Conservation (phyloP, 2,888 invertebrate genomes). For the Alentia gelatinosa region DNA sequence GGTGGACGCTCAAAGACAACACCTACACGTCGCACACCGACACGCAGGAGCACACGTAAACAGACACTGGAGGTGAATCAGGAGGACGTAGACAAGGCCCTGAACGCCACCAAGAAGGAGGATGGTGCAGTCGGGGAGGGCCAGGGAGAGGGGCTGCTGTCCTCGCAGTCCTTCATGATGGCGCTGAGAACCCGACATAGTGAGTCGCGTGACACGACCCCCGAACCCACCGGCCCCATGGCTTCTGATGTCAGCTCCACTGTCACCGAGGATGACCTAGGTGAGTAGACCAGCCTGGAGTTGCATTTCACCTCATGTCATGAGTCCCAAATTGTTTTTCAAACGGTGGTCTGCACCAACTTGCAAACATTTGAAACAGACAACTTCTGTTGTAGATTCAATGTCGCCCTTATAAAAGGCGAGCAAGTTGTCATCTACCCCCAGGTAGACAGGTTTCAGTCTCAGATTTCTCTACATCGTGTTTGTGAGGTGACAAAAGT, state of each 20-base stretch:
- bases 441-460: too few relatives aligned
- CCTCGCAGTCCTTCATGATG: constrained; percentile 18
- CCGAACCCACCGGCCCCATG: background rate
- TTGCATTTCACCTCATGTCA: too few relatives aligned
- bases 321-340: too few relatives aligned
- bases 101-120: constrained; percentile 6
- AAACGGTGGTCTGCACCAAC: too few relatives aligned
- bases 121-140: too few relatives aligned
- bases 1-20: background rate
- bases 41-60: background rate
- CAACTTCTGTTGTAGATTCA: too few relatives aligned
- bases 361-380: too few relatives aligned
- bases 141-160: background rate
- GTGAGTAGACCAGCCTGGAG: background rate
- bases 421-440: too few relatives aligned
- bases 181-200: background rate
- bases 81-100: constrained; percentile 3
- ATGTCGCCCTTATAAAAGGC: too few relatives aligned
- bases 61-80: background rate
- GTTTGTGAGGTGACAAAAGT: too few relatives aligned
- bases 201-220: background rate
- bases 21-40: background rate
- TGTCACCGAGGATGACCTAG: constrained; percentile 38
- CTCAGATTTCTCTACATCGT: too few relatives aligned
- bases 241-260: constrained; percentile 43